phyloP scores from a whole-genome alignment of 2,113 vertebrate genomes.

The Seriola aureovittata region DNA sequence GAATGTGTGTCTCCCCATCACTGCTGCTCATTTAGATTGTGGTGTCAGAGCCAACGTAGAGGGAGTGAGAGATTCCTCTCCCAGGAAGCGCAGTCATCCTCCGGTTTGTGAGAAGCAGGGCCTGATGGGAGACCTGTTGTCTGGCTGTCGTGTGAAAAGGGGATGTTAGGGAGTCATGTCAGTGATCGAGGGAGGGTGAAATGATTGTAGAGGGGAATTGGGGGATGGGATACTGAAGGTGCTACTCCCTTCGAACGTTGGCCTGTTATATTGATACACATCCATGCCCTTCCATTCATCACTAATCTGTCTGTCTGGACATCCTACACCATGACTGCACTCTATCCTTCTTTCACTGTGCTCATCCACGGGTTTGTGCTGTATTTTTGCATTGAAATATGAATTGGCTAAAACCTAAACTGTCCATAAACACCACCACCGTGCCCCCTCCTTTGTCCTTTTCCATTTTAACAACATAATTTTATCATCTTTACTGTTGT shows the following conservation, averaged over 20 bases:
- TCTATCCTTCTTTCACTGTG: not conserved
- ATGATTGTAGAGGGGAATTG: conserved; percentile 62
- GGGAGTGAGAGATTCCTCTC: conserved; percentile 37
- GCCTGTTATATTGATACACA: conserved; percentile 41
- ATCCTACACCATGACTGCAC: not conserved
- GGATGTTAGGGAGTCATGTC: conserved; percentile 71
- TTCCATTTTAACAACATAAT: not conserved
- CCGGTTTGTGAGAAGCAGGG: conserved; percentile 55
- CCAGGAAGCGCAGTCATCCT: conserved; percentile 65
- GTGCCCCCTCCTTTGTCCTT: not conserved
- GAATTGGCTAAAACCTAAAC: not conserved
- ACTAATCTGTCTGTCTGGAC: conserved; percentile 16
- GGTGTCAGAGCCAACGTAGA: conserved; percentile 11
- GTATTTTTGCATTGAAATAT: not conserved
- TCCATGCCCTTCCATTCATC: conserved; percentile 32
- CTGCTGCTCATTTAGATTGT: conserved; percentile 28
- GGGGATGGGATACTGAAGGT: conserved; percentile 73
- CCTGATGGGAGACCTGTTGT: conserved; percentile 77
- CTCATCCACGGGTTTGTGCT: not conserved
- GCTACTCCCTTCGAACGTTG: conserved; percentile 53
- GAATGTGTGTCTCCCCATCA: conserved; percentile 28
- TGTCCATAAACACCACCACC: not conserved
- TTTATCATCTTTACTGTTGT: not conserved
- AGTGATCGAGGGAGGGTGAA: conserved; percentile 61
- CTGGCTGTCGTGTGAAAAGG: conserved; percentile 47